Base-by-base conservation (phyloP, 2,113 vertebrate species). In the Hemiprocne comata region DNA sequence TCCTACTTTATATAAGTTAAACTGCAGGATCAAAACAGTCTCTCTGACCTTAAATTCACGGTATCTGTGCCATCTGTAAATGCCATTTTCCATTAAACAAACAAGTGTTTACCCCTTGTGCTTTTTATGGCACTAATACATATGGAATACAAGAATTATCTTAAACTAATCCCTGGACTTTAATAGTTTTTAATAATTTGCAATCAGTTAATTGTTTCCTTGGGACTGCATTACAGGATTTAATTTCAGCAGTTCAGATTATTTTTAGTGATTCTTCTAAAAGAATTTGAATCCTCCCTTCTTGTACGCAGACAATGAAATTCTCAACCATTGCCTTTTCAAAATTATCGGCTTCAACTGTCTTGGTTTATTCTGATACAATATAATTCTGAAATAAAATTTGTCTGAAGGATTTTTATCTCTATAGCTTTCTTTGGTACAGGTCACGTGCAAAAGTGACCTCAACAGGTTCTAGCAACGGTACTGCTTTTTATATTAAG, bases 141-240 rank as follows among this genome's bases (percentile, higher is more conserved):
- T 96, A 96, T 50, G 20, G 87, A 91, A 77, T 64, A 76, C 16
- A 94, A 92, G 48, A 96, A 92, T 96, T 96, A 91, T 84, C 36
- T 81, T 95, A 79, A 94, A 87, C 40, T 95, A 95, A 95, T 97
- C 93, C 91, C 61, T 51, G 5, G 80, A 87, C 17, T 80, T 89
- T 38, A 94, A 92, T 94, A 82, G 29, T 91, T 92, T 95, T 94
- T 74, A 96, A 89, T 94, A 90, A 92, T 88, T 97, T 95, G 19
- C 64, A 88, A 94, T 97, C 87, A 95, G 92, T 96, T 95, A 96
- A 97, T 97, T 95, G 83, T 94, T 87, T 97, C 42, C 55, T 94
- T 96, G 17, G 70, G 85, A 40, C 44, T 78, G 31, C 75, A 77
- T 90, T 61, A 95, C 34, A 70, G 66, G 65, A 94, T 92, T 96